phyloP scores from a whole-genome alignment of 2,113 vertebrate species.

The Actenoides hombroni region DNA sequence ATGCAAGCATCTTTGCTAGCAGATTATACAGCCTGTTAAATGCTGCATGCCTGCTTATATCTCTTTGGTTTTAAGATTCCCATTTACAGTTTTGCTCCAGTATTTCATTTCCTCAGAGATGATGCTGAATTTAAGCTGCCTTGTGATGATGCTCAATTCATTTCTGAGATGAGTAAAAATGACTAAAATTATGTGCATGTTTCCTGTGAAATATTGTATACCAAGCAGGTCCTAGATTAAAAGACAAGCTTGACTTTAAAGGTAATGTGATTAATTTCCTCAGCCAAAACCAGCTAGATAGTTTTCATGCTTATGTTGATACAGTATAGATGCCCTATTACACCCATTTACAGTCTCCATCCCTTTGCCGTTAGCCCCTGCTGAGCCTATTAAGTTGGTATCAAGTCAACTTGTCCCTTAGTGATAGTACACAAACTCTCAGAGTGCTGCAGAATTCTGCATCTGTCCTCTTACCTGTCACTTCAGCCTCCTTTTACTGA shows the following conservation, averaged over 20 bases:
- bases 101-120: conserved; percentile 35
- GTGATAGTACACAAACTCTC: conserved; percentile 81
- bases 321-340: conserved; percentile 11
- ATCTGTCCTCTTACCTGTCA: conserved; percentile 91
- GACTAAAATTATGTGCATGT: conserved; percentile 46
- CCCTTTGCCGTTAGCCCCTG: conserved; percentile 32
- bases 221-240: background rate
- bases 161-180: conserved; percentile 31
- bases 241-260: conserved; percentile 16
- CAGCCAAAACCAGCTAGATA: background rate
- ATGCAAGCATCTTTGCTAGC: background rate
- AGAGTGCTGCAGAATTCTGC: conserved; percentile 81
- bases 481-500: conserved; percentile 87
- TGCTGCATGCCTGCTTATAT: background rate
- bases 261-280: background rate
- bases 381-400: conserved; percentile 77
- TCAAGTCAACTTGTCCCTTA: conserved; percentile 73
- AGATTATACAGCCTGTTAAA: conserved; percentile 15
- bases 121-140: conserved; percentile 24
- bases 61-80: conserved; percentile 36
- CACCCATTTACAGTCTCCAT: background rate
- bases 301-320: conserved; percentile 13
- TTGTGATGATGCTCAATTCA: conserved; percentile 45
- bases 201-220: conserved; percentile 27
- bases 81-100: conserved; percentile 21